Base-by-base conservation (phyloP, 2,113 vertebrate genomes). In the Chrysochloris asiatica region DNA sequence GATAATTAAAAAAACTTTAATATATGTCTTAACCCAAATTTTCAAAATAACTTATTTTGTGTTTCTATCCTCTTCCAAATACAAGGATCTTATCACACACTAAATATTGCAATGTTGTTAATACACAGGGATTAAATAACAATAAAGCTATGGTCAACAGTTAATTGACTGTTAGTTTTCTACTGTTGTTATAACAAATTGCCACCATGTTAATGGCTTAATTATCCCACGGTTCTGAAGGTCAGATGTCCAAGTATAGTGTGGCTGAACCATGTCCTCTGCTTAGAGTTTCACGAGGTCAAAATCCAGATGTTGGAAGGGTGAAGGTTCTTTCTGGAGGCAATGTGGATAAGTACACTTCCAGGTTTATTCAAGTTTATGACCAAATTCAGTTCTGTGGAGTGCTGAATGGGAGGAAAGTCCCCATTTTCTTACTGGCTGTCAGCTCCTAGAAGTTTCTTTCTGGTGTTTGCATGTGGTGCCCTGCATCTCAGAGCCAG, bases 141-240 rank as follows among this genome's bases (percentile, higher is more conserved):
- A 77, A 83, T 6, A 61, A 73, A 91, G 47, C 72, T 45, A 83
- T 13, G 21, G 33, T 67, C 59, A 75, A 61, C 6, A 61, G 50
- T 45, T 72, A 61, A n/a, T 67, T 59, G 50, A 76, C n/a, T 77
- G 12, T 59, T 93, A 38, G 24, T 65, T 89, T 88, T 77, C 67
- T 61, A 47, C 59, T 84, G 59, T 22, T 84, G 8, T 36, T 73
- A 89, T 86, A 90, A 92, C 47, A 43, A 82, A 84, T 48, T 54
- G 8, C 28, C 72, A 73, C 54, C 76, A 67, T 78, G 4, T 10
- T 14, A 69, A 38, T 24, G 72, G 10, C 30, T 45, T 89, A 54
- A 84, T 71, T 22, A 79, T 45, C 71, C 79, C 48, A 77, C 30
- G 67, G 12, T 78, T 82, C 48, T 83, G 24, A 50, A 77, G 45